These are phyloP conservation scores for Sinocyclocheilus maitianheensis DNA, from an alignment of 2,113 vertebrate species.

Conservation along the genomic window DNA sequence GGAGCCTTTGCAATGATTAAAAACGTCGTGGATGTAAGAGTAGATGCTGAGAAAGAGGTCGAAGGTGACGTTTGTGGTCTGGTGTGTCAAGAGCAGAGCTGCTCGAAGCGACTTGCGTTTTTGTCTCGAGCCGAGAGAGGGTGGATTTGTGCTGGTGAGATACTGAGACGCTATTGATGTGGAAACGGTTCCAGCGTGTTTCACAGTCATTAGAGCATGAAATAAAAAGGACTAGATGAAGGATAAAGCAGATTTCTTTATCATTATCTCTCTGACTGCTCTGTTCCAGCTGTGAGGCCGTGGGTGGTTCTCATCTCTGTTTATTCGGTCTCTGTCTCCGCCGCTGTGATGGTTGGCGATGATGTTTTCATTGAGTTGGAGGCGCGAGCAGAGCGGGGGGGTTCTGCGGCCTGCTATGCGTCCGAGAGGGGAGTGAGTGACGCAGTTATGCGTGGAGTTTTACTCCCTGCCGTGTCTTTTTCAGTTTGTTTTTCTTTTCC, in stretches of 20 bases:
- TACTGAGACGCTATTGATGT: slow-evolving; percentile 53
- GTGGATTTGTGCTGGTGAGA: slow-evolving; percentile 50
- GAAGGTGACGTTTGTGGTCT: background rate
- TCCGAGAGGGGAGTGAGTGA: slow-evolving; percentile 67
- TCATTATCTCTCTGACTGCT: slow-evolving; percentile 61
- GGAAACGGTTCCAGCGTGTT: slow-evolving; percentile 51
- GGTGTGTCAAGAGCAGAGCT: background rate
- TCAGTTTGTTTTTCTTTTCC: slow-evolving; percentile 28
- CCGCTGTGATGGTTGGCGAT: slow-evolving; percentile 58
- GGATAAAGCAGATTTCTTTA: slow-evolving; percentile 59
- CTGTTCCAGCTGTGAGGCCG: slow-evolving; percentile 59
- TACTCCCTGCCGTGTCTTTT: slow-evolving; percentile 70
- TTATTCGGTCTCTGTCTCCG: slow-evolving; percentile 62
- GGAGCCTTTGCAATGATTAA: background rate
- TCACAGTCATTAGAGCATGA: slow-evolving; percentile 68
- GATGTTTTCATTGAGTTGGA: slow-evolving; percentile 74
- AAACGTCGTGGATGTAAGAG: background rate
- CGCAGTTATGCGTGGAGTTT: slow-evolving; percentile 70
- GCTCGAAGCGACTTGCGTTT: background rate
- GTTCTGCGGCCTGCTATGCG: slow-evolving; percentile 72
- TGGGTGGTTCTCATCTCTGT: slow-evolving; percentile 68
- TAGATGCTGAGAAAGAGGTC: background rate
- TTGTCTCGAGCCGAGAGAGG: background rate
- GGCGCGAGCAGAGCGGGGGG: slow-evolving; percentile 64
- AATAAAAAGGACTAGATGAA: slow-evolving; percentile 59